Base-by-base conservation (phyloP, 2,113 vertebrate genomes). In the Okapia johnstoni region DNA sequence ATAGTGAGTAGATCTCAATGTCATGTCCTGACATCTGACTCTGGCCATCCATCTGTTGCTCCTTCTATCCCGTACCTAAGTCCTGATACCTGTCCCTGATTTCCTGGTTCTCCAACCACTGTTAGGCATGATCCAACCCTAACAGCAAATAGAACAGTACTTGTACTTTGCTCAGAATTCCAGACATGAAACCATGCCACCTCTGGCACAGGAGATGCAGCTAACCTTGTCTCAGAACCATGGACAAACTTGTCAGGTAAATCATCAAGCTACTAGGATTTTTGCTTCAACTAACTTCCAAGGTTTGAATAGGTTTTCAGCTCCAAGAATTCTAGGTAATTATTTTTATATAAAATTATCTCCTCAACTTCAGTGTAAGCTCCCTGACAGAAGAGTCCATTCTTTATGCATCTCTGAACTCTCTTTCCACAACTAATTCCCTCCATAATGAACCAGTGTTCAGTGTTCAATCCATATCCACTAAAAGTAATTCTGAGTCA, bases 271-370 rank as follows among this genome's bases (percentile, higher is more conserved):
- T 92, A 26, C 57, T 60, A 88, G 19, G 19, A 88, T 55, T 88
- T 96, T 26, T 55, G 21, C 61, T 93, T 96, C 23, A 93, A 85
- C 26, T 90, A 63, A 94, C 30, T 88, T 88, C 21, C 46, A 93
- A 19, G 26, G 26, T 90, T 46, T 88, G 7, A 94, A 76, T 40
- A 12, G 40, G 26, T 90, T 54, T 95, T 94, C 21, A 23, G n/a
- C 43, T 94, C 30, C 92, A 96, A 95, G 54, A 95, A 81, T 63
- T 79, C 79, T 66, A 76, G 6, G 50, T 87, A 76, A 57, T 52
- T 87, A 81, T 58, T 83, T 83, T 94, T 84, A 90, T 43, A 76
- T 3, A 30, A 58, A 94, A 76, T 63, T 57, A 84, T 97, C 85
- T 80, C 30, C 28, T 9, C 43, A 83, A 58, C 23, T 52, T 85